These are phyloP conservation scores for Parauchenoglanis ngamensis DNA, from an alignment of 2,797 vertebrate species.

Conservation along the genomic window DNA sequence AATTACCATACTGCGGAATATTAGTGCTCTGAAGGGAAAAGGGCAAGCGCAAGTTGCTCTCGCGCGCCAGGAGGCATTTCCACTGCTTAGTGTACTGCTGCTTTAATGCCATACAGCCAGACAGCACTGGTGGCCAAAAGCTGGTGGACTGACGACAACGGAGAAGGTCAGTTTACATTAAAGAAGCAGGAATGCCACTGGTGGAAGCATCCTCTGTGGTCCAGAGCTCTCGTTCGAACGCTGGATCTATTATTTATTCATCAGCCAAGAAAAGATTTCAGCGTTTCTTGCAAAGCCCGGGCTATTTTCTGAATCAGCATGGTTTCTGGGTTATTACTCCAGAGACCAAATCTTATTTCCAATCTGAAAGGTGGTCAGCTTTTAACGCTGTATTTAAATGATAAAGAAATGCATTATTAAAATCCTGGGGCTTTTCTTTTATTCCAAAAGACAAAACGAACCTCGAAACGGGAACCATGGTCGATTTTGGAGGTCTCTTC, in stretches of 20 bases:
- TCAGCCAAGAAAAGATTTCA: conserved; percentile 7
- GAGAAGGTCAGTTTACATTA: conserved; percentile 10
- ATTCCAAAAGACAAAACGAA: background rate
- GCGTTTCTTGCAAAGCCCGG: conserved; percentile 13
- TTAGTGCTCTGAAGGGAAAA: conserved; percentile 32
- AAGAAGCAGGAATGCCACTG: background rate
- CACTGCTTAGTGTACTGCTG: background rate
- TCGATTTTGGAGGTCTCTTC: background rate
- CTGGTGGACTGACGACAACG: background rate
- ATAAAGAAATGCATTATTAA: background rate
- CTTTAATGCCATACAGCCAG: conserved; percentile 6
- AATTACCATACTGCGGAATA: conserved; percentile 41
- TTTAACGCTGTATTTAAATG: conserved; percentile 5
- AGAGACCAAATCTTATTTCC: conserved; percentile 27
- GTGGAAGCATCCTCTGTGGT: background rate
- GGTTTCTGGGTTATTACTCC: conserved; percentile 34
- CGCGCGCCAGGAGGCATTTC: conserved; percentile 20
- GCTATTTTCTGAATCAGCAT: conserved; percentile 33
- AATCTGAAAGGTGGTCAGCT: conserved; percentile 37
- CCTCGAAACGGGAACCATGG: background rate
- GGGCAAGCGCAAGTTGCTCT: conserved; percentile 29
- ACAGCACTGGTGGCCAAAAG: conserved; percentile 5
- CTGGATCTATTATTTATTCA: conserved; percentile 17
- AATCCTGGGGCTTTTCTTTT: background rate
- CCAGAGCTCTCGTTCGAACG: background rate